phyloP scores from a whole-genome alignment of 2,113 vertebrate species.

The Entelurus aequoreus region DNA sequence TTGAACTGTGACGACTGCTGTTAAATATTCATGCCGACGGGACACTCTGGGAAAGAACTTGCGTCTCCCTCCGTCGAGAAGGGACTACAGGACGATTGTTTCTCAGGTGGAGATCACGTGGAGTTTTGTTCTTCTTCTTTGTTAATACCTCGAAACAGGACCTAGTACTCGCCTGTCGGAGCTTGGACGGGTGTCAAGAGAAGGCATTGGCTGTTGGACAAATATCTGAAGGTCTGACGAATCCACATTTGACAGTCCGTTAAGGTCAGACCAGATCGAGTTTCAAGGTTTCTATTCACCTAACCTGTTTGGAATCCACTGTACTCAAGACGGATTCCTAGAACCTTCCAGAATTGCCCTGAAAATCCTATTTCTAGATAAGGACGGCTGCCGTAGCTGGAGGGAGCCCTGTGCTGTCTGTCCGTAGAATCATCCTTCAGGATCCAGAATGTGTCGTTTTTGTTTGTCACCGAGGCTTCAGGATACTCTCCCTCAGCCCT shows the following conservation, averaged over 20 bases:
- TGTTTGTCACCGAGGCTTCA: slow-evolving; percentile 5
- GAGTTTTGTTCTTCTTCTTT: slow-evolving; percentile 2
- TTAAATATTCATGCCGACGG: slow-evolving; percentile 63
- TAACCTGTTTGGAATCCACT: slow-evolving; percentile 13
- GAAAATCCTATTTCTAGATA: slow-evolving; percentile 24
- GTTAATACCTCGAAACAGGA: slow-evolving; percentile 18
- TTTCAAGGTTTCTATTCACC: not conserved
- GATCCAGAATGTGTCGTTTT: slow-evolving; percentile 7
- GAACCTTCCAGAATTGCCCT: too few species aligned
- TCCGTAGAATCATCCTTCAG: slow-evolving; percentile 1
- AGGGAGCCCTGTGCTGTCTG: slow-evolving; percentile 22
- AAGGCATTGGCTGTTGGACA: slow-evolving; percentile 6
- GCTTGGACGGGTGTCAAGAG: not conserved
- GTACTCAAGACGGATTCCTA: too few species aligned
- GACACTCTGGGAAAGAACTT: slow-evolving; percentile 38
- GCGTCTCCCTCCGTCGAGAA: slow-evolving; percentile 16
- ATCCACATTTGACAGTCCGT: slow-evolving; percentile 1
- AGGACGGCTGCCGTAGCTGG: slow-evolving; percentile 5
- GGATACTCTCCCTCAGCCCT: slow-evolving; percentile 9
- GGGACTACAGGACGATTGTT: slow-evolving; percentile 18
- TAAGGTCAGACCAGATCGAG: not conserved
- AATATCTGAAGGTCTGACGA: slow-evolving; percentile 12
- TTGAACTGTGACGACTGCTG: slow-evolving; percentile 43
- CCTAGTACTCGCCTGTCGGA: slow-evolving; percentile 13
- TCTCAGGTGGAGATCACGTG: not conserved